Evolutionary conservation across 2,797 vertebrate species (phyloP), one percentile per base, ranked within the genome.

Genomic region (Pseudomugil gertrudae): DNA sequence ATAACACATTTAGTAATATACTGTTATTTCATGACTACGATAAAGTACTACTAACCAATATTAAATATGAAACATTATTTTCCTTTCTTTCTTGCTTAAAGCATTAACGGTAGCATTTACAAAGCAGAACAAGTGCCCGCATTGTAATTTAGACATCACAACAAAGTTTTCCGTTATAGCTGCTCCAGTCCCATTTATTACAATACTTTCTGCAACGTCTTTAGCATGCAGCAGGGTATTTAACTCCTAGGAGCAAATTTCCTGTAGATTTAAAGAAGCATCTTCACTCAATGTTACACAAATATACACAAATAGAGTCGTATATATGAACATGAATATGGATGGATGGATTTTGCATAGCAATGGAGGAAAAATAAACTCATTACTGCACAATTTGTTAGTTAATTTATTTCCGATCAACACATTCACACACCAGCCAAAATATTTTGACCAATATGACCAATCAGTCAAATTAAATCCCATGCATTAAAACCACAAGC

Each of bases 401-500:
- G 45, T 72, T 66, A 38, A 60, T 66, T 59, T 4, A 63, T 21
- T 63, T 67, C 13, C 55, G 33, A 9, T 14, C 9, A 51, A 30
- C 32, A 64, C n/a, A 63, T 43, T 32, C 38, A 58, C 17, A 68
- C 36, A 50, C 40, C n/a, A n/a, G n/a, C n/a, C n/a, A n/a, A n/a
- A n/a, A n/a, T n/a, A n/a, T n/a, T 23, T 17, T 10, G 33, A 30
- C 9, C n/a, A n/a, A n/a, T n/a, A n/a, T n/a, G n/a, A 56, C 14
- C 52, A 71, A 64, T 59, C 40, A 58, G 24, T 43, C 23, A 10
- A 71, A 56, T 21, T 0, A 21, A 8, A 50, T 43, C 26, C 19
- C 50, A 70, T 58, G 33, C 76, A 66, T 64, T 57, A 29, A 55
- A 66, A 52, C 40, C 2, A 32, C 32, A 62, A 3, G 50, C 61